phyloP scores from a whole-genome alignment of 2,888 invertebrate genomes.

The Yponomeuta cagnagella region DNA sequence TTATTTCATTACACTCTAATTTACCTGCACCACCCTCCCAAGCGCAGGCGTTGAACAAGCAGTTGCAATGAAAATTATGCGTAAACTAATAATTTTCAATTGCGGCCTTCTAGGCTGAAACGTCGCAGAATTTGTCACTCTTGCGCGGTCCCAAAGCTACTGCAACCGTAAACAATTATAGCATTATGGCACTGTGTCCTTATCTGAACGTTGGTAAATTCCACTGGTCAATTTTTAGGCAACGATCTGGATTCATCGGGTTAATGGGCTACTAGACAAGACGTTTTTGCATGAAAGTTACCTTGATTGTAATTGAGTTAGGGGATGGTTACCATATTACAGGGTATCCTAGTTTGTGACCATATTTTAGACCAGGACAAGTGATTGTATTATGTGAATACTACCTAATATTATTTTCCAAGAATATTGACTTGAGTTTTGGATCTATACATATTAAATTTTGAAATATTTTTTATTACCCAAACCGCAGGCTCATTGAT shows the following conservation, averaged over 20 bases:
- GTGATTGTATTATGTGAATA: too few relatives aligned
- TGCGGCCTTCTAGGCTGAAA: not conserved
- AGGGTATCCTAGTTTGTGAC: too few relatives aligned
- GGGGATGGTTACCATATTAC: too few relatives aligned
- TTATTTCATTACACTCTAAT: too few relatives aligned
- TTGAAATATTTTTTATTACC: too few relatives aligned
- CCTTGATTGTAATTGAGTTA: not conserved
- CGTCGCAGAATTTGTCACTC: not conserved
- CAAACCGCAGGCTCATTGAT: not conserved
- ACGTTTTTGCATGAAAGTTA: not conserved
- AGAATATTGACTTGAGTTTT: too few relatives aligned
- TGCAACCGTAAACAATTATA: constrained; percentile 2
- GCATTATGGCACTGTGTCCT: not conserved
- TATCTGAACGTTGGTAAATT: constrained; percentile 3
- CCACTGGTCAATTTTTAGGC: not conserved
- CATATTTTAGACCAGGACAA: too few relatives aligned
- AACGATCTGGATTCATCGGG: constrained; percentile 7
- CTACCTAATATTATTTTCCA: too few relatives aligned
- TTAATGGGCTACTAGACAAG: constrained; percentile 17
- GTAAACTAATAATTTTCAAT: not conserved
- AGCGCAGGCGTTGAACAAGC: too few relatives aligned
- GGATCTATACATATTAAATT: too few relatives aligned
- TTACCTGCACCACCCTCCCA: too few relatives aligned
- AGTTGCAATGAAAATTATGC: not conserved
- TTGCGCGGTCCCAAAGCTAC: not conserved